Percentiles rank a stretch among this genome's conserved stretches.
phyloP scores from a whole-genome alignment of 2,113 vertebrate species.

The Turdus rufiventris region DNA sequence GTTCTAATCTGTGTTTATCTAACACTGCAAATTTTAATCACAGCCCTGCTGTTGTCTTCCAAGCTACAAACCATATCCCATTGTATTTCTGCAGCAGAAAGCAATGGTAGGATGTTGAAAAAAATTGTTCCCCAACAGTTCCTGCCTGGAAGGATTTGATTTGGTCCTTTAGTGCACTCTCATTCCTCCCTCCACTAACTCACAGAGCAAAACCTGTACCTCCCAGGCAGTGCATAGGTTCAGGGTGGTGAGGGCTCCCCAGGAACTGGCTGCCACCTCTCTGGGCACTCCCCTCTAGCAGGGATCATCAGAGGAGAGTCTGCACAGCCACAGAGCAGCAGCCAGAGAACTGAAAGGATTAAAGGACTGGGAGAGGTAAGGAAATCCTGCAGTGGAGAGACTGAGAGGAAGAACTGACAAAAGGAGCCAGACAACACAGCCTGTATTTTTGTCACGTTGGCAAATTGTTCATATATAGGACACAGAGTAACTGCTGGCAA shows the following conservation, averaged over 20 bases:
- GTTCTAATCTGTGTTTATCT: not conserved
- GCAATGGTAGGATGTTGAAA: not conserved
- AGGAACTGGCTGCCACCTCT: not conserved
- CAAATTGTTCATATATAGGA: not conserved
- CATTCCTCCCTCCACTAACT: not conserved
- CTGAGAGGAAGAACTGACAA: not conserved
- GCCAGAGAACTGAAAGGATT: not conserved
- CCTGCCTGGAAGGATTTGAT: not conserved
- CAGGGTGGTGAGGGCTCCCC: not conserved
- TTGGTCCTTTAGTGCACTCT: not conserved
- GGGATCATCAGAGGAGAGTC: not conserved
- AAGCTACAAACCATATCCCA: not conserved
- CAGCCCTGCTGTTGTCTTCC: not conserved
- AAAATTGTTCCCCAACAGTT: not conserved
- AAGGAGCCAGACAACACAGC: not conserved
- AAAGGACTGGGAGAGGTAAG: not conserved
- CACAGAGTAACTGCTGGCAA: not conserved
- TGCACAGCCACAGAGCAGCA: not conserved
- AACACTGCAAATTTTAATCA: not conserved
- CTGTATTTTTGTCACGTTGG: not conserved
- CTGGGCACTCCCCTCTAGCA: fast-evolving
- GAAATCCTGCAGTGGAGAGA: not conserved
- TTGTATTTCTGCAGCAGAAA: not conserved
- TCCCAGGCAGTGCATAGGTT: not conserved
- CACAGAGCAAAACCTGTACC: not conserved